These are phyloP conservation scores for Drosophila engyochracea DNA, from an alignment of 2,888 invertebrate species.

Conservation along the genomic window DNA sequence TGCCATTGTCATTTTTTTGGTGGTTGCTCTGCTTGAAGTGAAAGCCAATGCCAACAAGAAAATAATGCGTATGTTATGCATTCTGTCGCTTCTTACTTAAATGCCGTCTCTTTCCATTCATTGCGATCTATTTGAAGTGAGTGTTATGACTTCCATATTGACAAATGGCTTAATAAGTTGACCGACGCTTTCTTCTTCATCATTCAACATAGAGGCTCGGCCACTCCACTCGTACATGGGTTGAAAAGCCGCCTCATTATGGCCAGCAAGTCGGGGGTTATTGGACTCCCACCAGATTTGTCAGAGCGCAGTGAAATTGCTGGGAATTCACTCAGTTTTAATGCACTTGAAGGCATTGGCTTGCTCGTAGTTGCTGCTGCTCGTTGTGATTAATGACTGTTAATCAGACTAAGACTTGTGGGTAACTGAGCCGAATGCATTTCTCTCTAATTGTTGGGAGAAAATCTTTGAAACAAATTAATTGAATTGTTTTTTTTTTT, in stretches of 20 bases:
- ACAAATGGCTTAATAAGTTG: slow-evolving; percentile 51
- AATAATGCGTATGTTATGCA: slow-evolving; percentile 9
- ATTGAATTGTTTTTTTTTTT: neutral
- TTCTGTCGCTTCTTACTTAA: slow-evolving; percentile 9
- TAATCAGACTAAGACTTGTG: slow-evolving; percentile 66
- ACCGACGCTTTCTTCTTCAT: slow-evolving; percentile 55
- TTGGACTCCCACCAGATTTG: slow-evolving; percentile 25
- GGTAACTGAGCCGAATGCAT: slow-evolving; percentile 32
- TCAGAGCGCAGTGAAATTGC: slow-evolving; percentile 27
- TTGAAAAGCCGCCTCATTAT: slow-evolving; percentile 40
- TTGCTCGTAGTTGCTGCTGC: neutral
- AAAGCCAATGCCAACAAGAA: slow-evolving; percentile 33
- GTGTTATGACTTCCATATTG: slow-evolving; percentile 51
- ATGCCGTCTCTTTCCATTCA: neutral
- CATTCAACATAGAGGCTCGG: neutral
- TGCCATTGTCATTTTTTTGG: slow-evolving; percentile 2
- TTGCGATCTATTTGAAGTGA: slow-evolving; percentile 10
- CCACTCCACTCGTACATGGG: neutral
- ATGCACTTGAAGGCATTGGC: neutral
- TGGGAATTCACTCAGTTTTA: slow-evolving; percentile 5
- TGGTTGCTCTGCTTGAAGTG: slow-evolving; percentile 31
- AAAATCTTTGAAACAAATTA: slow-evolving; percentile 44
- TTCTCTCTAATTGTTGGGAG: slow-evolving; percentile 41
- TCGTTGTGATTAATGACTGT: slow-evolving; percentile 36
- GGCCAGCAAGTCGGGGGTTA: slow-evolving; percentile 23